Conservation (phyloP, 2,888 invertebrate genomes). For the Parasteatoda lunata region DNA sequence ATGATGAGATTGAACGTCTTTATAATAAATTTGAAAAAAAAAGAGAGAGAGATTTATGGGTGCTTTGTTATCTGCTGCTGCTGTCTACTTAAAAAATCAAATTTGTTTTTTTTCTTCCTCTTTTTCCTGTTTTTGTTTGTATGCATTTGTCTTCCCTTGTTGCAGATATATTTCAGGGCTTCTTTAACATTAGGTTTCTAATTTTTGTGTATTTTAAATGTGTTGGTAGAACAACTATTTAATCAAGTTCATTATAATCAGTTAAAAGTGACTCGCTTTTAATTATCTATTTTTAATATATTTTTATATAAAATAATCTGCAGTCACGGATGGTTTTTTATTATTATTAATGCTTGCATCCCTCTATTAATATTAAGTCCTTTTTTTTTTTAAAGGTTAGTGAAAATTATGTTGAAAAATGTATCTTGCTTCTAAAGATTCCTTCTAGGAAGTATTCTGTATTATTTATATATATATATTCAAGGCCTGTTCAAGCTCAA, state of each 20-base stretch:
- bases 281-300: slow-evolving; percentile 3
- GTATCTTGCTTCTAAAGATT: too few species aligned
- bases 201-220: not conserved
- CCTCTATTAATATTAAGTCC: too few species aligned
- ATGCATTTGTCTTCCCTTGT: not conserved
- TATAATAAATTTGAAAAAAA: slow-evolving; percentile 15
- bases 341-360: too few species aligned
- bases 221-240: slow-evolving; percentile 23
- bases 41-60: not conserved
- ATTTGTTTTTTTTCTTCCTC: not conserved
- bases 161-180: not conserved
- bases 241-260: slow-evolving; percentile 39
- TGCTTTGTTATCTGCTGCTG: slow-evolving; percentile 3
- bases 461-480: too few species aligned
- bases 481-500: too few species aligned
- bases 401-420: too few species aligned
- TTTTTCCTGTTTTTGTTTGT: not conserved
- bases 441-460: too few species aligned
- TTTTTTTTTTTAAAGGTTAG: too few species aligned
- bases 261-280: slow-evolving; percentile 1
- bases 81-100: not conserved
- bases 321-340: too few species aligned
- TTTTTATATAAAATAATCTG: not conserved
- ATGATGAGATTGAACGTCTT: slow-evolving; percentile 16
- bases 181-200: not conserved